Evolutionary conservation across 2,797 vertebrate species (phyloP), one percentile per base, ranked within the genome.

Genomic region (Aeoliscus strigatus): DNA sequence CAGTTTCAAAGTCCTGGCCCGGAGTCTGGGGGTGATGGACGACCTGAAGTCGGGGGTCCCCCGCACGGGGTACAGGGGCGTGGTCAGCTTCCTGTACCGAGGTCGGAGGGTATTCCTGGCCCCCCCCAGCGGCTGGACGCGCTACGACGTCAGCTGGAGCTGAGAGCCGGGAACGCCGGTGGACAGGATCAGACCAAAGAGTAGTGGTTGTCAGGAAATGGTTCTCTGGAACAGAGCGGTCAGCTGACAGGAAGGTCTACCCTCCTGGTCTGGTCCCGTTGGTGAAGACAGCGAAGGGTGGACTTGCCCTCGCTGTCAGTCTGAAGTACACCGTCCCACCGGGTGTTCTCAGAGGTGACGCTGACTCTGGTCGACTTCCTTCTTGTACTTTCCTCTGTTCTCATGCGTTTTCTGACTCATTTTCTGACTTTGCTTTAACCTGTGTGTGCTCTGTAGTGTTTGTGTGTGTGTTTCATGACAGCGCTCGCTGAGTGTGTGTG

Each of bases 31-130:
- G 0, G 75, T 94, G 12, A 98, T 98, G 96, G 94, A 96, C 3
- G 94, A 97, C 70, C 86, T 97, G 45, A 98, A 98, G 45, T 96
- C 96, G 0, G 94, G 94, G 9, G 93, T 96, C 2, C 94, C 96
- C 8, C 90, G 96, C 4, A 91, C 91, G 0, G 94, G 94, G 3
- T 98, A 97, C 75, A 88, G 89, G 44, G 94, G 93, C 8, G 56
- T 96, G 0, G 93, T 98, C 56, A 89, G 87, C 69, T 91, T 96
- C 66, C 77, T 93, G 5, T 89, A 90, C 21, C 86, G 91, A 0
- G 92, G 96, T 0, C 86, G 92, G 1, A 87, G 93, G 33, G 89
- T 97, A n/a, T 93, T 91, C 60, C 65, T 98, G 34, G 91, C 92
- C 0, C 94, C 94, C 0, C 92, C 92, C 0, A 66, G 87, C 11